Conservation (phyloP, 2,113 vertebrate genomes). For the Hemiscyllium ocellatum region DNA sequence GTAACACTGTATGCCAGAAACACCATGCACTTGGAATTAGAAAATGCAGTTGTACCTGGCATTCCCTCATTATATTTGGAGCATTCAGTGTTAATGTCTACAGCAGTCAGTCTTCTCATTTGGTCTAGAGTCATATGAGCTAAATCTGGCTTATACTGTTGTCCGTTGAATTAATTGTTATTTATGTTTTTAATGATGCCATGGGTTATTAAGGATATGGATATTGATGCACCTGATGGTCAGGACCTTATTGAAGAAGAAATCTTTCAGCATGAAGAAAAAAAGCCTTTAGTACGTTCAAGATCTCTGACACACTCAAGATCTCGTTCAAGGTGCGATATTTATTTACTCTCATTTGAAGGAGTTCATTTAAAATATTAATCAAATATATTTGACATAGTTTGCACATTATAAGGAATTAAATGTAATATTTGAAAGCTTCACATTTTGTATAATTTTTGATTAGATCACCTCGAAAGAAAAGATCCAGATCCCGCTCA, state of each 20-base stretch:
- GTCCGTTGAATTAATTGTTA: background rate
- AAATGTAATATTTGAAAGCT: background rate
- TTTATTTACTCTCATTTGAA: background rate
- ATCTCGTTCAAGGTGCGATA: constrained; percentile 81
- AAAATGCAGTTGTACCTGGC: background rate
- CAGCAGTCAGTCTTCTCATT: background rate
- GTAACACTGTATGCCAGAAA: background rate
- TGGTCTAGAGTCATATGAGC: background rate
- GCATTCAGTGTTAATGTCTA: background rate
- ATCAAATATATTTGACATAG: background rate
- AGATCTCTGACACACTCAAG: constrained; percentile 86
- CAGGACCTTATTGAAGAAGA: constrained; percentile 85
- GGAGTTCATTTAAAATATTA: background rate
- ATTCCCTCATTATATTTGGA: background rate
- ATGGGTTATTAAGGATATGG: constrained; percentile 70
- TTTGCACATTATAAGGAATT: background rate
- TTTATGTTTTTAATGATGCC: background rate
- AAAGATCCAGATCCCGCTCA: constrained; percentile 86
- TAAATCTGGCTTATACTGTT: background rate
- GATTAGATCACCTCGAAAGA: constrained; percentile 82
- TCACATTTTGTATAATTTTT: constrained; percentile 15
- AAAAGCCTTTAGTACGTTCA: constrained; percentile 70
- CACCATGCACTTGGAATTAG: background rate
- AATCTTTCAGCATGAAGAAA: constrained; percentile 82
- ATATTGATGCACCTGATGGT: constrained; percentile 75